Evolutionary conservation across 2,797 vertebrate genomes (phyloP).

Genomic region (Syncerus caffer): DNA sequence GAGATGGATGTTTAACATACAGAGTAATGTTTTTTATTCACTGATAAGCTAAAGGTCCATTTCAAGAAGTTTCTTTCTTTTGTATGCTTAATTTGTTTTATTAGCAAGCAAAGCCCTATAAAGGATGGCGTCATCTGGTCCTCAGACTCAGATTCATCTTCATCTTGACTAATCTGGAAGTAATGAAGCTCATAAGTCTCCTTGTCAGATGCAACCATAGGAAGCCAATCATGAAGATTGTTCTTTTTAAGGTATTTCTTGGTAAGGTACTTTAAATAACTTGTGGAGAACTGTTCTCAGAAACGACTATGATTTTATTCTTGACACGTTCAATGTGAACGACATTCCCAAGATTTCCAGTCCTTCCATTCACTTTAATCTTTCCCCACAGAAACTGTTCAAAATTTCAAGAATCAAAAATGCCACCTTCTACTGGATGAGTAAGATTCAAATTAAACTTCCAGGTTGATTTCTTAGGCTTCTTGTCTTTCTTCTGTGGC

Average conservation of each 20-base stretch:
- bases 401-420: background rate
- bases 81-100: background rate
- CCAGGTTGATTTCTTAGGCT: background rate
- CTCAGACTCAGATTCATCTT: conserved; percentile 93
- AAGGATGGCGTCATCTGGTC: conserved; percentile 80
- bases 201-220: conserved; percentile 95
- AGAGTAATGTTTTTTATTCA: background rate
- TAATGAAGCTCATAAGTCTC: conserved; percentile 96
- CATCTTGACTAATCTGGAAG: conserved; percentile 98
- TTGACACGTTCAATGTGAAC: background rate
- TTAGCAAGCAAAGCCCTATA: background rate
- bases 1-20: background rate
- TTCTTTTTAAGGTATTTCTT: background rate
- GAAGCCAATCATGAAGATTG: conserved; percentile 93
- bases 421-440: background rate
- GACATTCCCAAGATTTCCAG: background rate
- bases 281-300: background rate
- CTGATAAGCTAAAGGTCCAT: background rate
- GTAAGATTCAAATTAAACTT: background rate
- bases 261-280: background rate
- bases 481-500: background rate
- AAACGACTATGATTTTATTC: background rate
- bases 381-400: background rate
- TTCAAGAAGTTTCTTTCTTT: background rate
- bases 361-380: background rate